Base-by-base conservation (phyloP, 1,140 invertebrate species). In the Solenopsis fugax region DNA sequence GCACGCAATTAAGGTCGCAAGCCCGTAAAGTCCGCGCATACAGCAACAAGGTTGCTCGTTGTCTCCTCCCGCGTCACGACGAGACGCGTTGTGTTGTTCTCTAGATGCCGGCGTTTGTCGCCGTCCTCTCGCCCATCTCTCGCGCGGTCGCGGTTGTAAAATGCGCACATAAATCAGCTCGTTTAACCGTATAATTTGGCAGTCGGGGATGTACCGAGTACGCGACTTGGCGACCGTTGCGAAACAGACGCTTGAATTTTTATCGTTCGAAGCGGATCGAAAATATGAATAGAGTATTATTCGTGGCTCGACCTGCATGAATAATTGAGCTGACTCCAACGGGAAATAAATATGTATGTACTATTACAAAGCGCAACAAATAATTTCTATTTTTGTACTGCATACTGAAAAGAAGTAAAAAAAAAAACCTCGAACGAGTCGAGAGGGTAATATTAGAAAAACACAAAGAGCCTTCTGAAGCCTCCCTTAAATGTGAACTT, bases 101-200 rank as follows among this genome's bases (percentile, higher is more conserved):
- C 58, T 52, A 71, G 10, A 12, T 73, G 72, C 34, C 75, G 76
- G 86, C 80, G 88, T 91, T 91, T 88, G 88, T 90, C 84, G 81
- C 86, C 37, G 48, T 85, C 37, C n/a, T 81, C 72, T 52, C 77
- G 58, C 34, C 72, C 58, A 60, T 9, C 56, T 41, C 18, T 41
- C 60, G 73, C 16, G 60, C 69, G 77, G 52, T 85, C 64, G 67
- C 37, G 50, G 82, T 50, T 90, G 78, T 91, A 90, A 93, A 93
- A 92, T 89, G 91, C 88, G 91, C 87, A 78, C 93, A 93, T 94
- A 95, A 95, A 95, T 94, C 94, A 94, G 93, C 77, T 91, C 90
- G 91, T 93, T 94, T 94, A 93, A 89, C 90, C 89, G 85, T 93
- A 89, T 93, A 94, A 94, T 95, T 94, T 94, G 91, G 91, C 88